Conservation (phyloP, 2,888 invertebrate species). For the Podabrus alpinus region DNA sequence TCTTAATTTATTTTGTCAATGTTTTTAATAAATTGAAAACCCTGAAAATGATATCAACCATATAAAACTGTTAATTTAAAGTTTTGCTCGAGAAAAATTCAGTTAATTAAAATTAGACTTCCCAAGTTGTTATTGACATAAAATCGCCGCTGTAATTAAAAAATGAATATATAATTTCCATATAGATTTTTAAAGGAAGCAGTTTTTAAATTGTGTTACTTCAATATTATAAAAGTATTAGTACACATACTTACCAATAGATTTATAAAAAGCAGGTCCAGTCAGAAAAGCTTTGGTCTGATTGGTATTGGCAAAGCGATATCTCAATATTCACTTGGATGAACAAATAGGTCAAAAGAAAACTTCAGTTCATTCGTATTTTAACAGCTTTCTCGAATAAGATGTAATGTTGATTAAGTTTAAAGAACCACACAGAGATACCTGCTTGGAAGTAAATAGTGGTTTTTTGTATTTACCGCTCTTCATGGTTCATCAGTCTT, state of each 20-base stretch:
- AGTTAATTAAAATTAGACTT: no score
- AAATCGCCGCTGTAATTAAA: no score
- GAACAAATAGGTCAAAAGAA: constrained; percentile 43
- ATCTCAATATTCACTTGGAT: constrained; percentile 44
- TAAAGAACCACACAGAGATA: constrained; percentile 41
- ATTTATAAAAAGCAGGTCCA: constrained; percentile 7
- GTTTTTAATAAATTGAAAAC: no score
- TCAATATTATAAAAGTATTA: background rate
- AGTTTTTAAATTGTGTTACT: background rate
- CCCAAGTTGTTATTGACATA: no score
- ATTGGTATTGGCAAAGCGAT: constrained; percentile 44
- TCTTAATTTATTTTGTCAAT: no score
- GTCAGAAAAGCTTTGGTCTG: constrained; percentile 30
- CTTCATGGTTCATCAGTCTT: background rate
- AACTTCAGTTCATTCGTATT: constrained; percentile 39
- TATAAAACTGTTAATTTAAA: no score
- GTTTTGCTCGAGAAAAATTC: no score
- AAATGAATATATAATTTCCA: no score
- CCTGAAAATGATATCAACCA: no score
- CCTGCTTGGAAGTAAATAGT: constrained; percentile 10
- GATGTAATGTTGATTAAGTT: constrained; percentile 40
- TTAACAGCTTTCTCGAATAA: constrained; percentile 41
- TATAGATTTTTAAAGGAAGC: no score
- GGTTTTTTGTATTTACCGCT: background rate
- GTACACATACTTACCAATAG: background rate